A percentile compares a stretch with the other conserved stretches of the same genome.
Conservation (phyloP, 2,113 vertebrate genomes). For the Shinisaurus crocodilurus region DNA sequence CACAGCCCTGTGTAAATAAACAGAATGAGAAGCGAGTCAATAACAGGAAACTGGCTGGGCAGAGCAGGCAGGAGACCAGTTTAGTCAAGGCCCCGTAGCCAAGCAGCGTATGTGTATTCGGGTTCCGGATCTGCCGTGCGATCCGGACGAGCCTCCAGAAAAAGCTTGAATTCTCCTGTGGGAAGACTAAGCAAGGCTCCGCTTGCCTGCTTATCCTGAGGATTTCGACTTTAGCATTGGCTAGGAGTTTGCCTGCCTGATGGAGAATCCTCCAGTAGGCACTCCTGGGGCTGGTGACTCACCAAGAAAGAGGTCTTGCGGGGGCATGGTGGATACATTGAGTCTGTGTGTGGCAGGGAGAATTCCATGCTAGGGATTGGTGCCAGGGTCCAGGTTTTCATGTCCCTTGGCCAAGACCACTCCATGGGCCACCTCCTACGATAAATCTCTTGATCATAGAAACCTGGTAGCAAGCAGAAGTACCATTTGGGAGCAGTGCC, state of each 20-base stretch:
- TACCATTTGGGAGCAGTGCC: no score
- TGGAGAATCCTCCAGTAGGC: not conserved
- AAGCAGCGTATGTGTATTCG: not conserved
- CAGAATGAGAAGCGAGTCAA: not conserved
- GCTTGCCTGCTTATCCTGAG: no score
- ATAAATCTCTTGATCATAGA: not conserved
- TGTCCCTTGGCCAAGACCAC: no score
- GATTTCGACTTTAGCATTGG: not conserved
- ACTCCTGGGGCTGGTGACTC: no score
- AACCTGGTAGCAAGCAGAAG: not conserved
- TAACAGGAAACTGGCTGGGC: slow-evolving; percentile 12
- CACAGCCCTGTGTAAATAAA: slow-evolving; percentile 1
- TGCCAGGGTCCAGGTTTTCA: no score
- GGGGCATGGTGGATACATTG: no score
- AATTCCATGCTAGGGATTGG: no score
- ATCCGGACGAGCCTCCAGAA: not conserved
- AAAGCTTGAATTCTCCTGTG: not conserved
- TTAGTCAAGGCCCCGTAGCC: not conserved
- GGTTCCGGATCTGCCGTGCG: not conserved
- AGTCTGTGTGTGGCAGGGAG: no score
- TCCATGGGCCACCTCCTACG: no score
- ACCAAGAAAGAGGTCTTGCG: no score
- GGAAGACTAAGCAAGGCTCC: not conserved
- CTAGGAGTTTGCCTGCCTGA: not conserved
- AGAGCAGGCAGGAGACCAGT: not conserved